Evolutionary conservation across 1,140 invertebrate species (phyloP), one percentile per base, ranked within the genome.

Genomic region (Vanessa tameamea): DNA sequence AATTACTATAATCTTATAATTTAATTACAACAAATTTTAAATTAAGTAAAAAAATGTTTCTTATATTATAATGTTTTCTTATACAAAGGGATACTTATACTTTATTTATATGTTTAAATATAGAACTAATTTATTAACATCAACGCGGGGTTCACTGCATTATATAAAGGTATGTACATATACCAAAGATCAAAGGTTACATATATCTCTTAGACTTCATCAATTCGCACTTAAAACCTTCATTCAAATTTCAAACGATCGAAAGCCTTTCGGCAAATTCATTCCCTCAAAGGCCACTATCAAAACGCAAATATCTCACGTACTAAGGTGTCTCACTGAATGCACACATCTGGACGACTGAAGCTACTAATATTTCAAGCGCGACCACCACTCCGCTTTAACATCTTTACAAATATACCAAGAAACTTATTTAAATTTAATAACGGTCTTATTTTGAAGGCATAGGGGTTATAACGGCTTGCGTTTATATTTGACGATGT

Each of bases 281-380:
- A 78, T 80, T 61, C 57, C 20, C 80, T 88, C 88, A 87, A 88
- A 90, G 84, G 82, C 75, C 65, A 71, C 84, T 88, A 89, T 91
- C 89, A 89, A 87, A 87, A 84, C 82, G 82, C 81, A 86, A 87
- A 87, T 86, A 87, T 87, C 87, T 87, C 85, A 88, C 84, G 84
- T 85, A 82, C 59, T 63, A 81, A 85, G 80, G 77, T 82, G 82
- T 82, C 84, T 79, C 76, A 80, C 72, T 84, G 77, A 91, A 86
- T 89, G 89, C 89, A 87, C 85, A 84, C 85, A 88, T 90, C 86
- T 85, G 82, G 77, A 80, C 81, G 55, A 59, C 55, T 59, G 20
- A 20, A 84, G 81, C 85, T 89, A 82, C 87, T 90, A 88, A 91
- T 91, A 90, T 91, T 87, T 91, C 88, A 90, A 87, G 82, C 82